phyloP scores from a whole-genome alignment of 2,113 vertebrate genomes.

The Eonycteris spelaea region DNA sequence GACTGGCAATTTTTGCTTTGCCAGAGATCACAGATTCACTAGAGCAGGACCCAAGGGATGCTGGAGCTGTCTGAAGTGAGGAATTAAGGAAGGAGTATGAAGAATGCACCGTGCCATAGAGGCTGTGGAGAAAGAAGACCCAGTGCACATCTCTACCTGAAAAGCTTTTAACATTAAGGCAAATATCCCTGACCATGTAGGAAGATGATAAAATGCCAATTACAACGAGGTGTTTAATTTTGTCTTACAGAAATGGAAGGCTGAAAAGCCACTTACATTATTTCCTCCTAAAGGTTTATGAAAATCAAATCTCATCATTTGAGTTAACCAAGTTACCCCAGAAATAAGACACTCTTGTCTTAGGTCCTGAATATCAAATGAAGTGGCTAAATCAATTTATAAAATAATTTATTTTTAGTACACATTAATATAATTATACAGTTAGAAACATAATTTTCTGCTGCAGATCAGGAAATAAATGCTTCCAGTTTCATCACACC shows the following conservation, averaged over 20 bases:
- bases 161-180: background rate
- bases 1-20: background rate
- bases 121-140: background rate
- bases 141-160: background rate
- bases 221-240: background rate
- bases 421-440: slow-evolving; percentile 35
- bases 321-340: background rate
- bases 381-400: slow-evolving; percentile 22
- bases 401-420: background rate
- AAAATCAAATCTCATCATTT: slow-evolving; percentile 35
- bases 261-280: background rate
- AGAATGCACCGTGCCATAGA: background rate
- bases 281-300: background rate
- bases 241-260: background rate
- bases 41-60: background rate
- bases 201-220: background rate
- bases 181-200: background rate
- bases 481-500: background rate
- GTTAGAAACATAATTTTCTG: slow-evolving; percentile 12
- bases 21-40: background rate
- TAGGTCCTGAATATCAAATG: slow-evolving; percentile 26
- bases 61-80: background rate
- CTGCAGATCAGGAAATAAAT: slow-evolving; percentile 34
- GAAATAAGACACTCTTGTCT: slow-evolving; percentile 14
- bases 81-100: too few species aligned